Conservation (phyloP, 2,888 invertebrate genomes). For the Pantelozetes paolii region DNA sequence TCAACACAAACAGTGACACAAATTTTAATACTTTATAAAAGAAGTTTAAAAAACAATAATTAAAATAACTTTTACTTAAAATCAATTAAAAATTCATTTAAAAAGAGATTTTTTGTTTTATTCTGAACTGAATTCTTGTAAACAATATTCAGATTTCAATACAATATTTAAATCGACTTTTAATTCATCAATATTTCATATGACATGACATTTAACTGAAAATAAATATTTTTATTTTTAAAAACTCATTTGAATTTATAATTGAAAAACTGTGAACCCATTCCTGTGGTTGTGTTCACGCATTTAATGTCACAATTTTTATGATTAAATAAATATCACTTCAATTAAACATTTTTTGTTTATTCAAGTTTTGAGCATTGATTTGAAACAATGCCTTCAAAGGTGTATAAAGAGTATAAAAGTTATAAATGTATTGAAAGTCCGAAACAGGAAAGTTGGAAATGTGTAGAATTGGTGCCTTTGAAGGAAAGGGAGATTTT, state of each 20-base stretch:
- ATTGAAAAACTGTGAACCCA: not conserved
- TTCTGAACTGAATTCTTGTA: too few relatives aligned
- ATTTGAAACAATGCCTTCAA: constrained; percentile 7
- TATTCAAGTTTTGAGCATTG: not conserved
- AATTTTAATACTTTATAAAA: not conserved
- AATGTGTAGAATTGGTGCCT: not conserved
- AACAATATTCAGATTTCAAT: too few relatives aligned
- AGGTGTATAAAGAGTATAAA: constrained; percentile 20
- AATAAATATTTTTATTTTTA: too few relatives aligned
- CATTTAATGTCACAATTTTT: not conserved
- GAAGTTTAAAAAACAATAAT: too few relatives aligned
- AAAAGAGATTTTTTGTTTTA: too few relatives aligned
- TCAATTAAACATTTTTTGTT: not conserved
- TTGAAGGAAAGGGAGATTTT: not conserved
- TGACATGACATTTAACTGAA: too few relatives aligned
- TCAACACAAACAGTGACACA: constrained; percentile 2
- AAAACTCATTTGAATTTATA: not conserved
- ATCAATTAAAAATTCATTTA: too few relatives aligned
- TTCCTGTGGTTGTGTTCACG: not conserved
- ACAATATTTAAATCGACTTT: too few relatives aligned
- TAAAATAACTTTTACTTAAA: too few relatives aligned
- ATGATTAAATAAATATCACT: not conserved
- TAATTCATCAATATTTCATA: too few relatives aligned
- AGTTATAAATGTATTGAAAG: not conserved
- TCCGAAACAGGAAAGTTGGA: not conserved